Evolutionary conservation across 2,888 invertebrate genomes (phyloP).

Genomic region (Balanococcus diminutus): DNA sequence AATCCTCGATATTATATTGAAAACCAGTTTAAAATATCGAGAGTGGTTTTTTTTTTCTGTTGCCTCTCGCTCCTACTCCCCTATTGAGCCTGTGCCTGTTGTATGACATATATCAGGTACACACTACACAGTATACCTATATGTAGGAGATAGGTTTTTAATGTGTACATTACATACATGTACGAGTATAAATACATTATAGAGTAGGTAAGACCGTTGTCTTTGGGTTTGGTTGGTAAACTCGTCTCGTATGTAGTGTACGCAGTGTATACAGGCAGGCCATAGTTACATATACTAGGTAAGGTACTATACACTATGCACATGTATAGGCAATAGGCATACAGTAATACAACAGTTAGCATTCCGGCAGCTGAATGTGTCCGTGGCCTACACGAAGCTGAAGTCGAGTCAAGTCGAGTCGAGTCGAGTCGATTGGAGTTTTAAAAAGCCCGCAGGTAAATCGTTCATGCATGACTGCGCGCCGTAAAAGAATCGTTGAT

Average conservation of each 20-base stretch:
- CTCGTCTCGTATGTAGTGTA: too few relatives aligned
- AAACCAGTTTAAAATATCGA: constrained; percentile 3
- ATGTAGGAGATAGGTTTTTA: neutral
- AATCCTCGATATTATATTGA: neutral
- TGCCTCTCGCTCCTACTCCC: neutral
- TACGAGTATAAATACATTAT: too few relatives aligned
- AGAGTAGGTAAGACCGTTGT: too few relatives aligned
- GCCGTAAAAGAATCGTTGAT: constrained; percentile 53
- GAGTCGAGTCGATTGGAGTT: too few relatives aligned
- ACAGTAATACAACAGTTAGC: constrained; percentile 46
- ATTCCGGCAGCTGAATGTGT: constrained; percentile 51
- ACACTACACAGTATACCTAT: neutral
- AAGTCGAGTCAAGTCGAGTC: too few relatives aligned
- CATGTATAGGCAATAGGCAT: neutral
- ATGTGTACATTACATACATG: too few relatives aligned
- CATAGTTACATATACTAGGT: too few relatives aligned
- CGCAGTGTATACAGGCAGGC: too few relatives aligned
- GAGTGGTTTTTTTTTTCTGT: neutral
- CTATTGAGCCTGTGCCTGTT: neutral
- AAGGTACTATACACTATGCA: neutral
- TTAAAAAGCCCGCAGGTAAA: constrained; percentile 50
- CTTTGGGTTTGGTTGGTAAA: too few relatives aligned
- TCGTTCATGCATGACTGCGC: constrained; percentile 53
- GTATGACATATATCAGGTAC: neutral
- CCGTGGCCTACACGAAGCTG: constrained; percentile 51